Percentiles rank a stretch among this genome's conserved stretches.
Evolutionary conservation across 2,113 vertebrate genomes (phyloP).

Genomic region (Podiceps cristatus): DNA sequence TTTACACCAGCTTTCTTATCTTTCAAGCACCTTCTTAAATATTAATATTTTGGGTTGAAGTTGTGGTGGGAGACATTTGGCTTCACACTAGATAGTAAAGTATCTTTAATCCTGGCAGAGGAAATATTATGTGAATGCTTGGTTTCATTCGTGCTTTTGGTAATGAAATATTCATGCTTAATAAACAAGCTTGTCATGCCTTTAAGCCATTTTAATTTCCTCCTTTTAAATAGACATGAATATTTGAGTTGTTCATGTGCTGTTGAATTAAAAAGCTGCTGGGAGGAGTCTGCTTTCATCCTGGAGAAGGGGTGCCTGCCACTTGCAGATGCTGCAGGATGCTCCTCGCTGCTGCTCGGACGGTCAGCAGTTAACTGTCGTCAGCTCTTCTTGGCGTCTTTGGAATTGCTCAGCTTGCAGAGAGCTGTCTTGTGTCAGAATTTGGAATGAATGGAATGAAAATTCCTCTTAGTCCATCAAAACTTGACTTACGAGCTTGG

Average conservation of each 20-base stretch:
- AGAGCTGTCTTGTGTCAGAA: background rate
- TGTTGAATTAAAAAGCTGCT: background rate
- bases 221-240: background rate
- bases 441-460: constrained; percentile 53
- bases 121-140: background rate
- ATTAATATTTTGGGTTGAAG: background rate
- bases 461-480: constrained; percentile 3
- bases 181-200: constrained; percentile 36
- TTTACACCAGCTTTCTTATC: background rate
- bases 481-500: background rate
- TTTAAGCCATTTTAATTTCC: constrained; percentile 36
- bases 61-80: background rate
- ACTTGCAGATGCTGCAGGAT: rapidly evolving
- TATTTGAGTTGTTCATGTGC: background rate
- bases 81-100: background rate
- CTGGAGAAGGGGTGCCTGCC: background rate
- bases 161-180: constrained; percentile 27
- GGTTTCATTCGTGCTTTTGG: background rate
- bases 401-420: background rate
- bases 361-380: background rate
- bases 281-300: background rate
- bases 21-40: background rate
- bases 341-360: background rate
- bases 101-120: background rate
- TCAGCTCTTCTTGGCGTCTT: background rate